Percentiles rank a stretch among this genome's conserved stretches.
Conservation (phyloP, 2,113 vertebrate species). For the Nasalis larvatus region DNA sequence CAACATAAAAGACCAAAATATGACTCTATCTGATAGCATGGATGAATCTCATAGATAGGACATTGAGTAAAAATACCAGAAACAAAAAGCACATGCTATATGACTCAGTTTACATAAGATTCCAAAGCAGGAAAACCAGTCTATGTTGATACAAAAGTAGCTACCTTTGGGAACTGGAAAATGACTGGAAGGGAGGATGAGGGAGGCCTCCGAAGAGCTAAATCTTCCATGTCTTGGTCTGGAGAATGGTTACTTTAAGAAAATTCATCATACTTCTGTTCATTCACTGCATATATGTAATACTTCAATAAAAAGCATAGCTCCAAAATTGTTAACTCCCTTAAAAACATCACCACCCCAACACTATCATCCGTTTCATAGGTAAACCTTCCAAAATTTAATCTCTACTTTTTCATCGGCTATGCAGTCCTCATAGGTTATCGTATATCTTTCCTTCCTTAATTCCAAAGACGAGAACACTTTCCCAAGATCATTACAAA, state of each 20-base stretch:
- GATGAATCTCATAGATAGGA: background rate
- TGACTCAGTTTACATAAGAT: background rate
- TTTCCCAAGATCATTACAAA: background rate
- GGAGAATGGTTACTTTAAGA: background rate
- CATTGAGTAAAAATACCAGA: background rate
- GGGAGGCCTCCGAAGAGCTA: background rate
- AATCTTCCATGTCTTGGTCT: background rate
- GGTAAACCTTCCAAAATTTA: background rate
- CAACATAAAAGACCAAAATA: background rate
- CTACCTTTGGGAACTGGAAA: too few species aligned
- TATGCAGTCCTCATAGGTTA: background rate
- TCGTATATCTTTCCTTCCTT: background rate
- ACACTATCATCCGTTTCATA: background rate
- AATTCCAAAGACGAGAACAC: background rate
- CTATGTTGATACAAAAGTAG: too few species aligned
- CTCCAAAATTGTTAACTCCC: background rate
- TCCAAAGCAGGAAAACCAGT: background rate
- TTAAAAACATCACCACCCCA: background rate
- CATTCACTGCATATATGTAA: background rate
- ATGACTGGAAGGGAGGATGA: background rate
- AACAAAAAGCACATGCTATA: background rate
- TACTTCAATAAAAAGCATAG: background rate
- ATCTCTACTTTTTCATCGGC: background rate
- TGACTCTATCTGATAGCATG: background rate
- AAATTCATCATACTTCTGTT: background rate